Percentiles rank a stretch among this genome's conserved stretches.
Conservation (phyloP, 1,140 invertebrate species). For the Subanguina moxae region DNA sequence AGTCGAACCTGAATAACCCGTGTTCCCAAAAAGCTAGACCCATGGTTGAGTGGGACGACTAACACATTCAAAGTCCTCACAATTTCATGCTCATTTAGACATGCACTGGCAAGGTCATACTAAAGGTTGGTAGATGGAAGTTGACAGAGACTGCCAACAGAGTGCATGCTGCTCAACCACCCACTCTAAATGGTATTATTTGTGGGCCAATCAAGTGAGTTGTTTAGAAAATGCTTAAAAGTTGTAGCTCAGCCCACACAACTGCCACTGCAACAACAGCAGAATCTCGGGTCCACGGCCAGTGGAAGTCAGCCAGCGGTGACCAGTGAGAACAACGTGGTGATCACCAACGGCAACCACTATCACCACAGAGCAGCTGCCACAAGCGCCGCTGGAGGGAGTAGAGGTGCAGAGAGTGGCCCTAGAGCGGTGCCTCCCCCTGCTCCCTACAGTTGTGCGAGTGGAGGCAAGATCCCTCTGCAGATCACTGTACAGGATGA, state of each 20-base stretch:
- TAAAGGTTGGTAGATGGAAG: conserved; percentile 57
- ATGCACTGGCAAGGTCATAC: conserved; percentile 47
- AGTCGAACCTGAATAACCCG: too few species aligned
- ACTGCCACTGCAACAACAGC: conserved; percentile 29
- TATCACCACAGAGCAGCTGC: background rate
- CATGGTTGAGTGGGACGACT: too few species aligned
- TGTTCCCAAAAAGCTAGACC: too few species aligned
- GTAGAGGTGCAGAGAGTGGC: background rate
- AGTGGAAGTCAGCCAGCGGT: conserved; percentile 1
- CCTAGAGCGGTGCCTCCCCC: background rate
- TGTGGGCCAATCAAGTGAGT: background rate
- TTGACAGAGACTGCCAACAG: conserved; percentile 51
- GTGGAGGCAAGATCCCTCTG: conserved; percentile 13
- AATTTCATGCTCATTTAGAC: conserved; percentile 29
- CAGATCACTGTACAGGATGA: conserved; percentile 28
- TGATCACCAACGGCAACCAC: conserved; percentile 14
- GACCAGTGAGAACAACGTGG: background rate
- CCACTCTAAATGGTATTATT: conserved; percentile 16
- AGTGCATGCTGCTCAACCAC: conserved; percentile 49
- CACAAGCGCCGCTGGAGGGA: background rate
- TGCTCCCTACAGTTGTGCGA: conserved; percentile 5
- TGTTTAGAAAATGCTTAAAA: conserved; percentile 7
- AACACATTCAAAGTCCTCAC: too few species aligned
- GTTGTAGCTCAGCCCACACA: conserved; percentile 9
- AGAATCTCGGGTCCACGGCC: conserved; percentile 4